Base-by-base conservation (phyloP, 1,140 invertebrate genomes). In the Drosophila azteca region DNA sequence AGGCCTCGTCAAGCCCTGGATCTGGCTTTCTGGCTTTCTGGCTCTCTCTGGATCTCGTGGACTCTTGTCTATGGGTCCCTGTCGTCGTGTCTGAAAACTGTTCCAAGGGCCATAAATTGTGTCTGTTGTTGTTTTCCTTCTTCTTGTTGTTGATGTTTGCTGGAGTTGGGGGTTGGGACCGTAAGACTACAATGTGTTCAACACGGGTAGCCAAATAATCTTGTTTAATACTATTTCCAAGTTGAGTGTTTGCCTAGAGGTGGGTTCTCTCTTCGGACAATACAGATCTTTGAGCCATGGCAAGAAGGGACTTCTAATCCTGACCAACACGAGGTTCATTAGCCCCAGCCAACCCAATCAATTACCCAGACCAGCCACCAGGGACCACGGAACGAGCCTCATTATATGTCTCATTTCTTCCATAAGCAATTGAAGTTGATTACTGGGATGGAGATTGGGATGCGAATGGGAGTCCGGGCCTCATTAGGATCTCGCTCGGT, bases 181-280 rank as follows among this genome's bases (percentile, higher is more conserved):
- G 58, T 62, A 45, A 57, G 67, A 60, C 64, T 67, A 79, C 80
- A 83, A 83, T 81, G 58, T 67, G 57, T 68, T 74, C 80, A 87
- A 87, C 66, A 87, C 82, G 78, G 83, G 82, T 87, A 87, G 82
- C 88, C 82, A 72, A 87, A 84, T 74, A 87, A 76, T 87, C 82
- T 79, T 74, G 79, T 82, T 88, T 87, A 82, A 87, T 87, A 76
- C 77, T 78, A 48, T 8, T 39, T 39, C 35, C 35, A 11, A 39
- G 11, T 39, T 11, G 11, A 26, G 46, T 41, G 39, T 57, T 54
- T 61, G 66, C 5, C 24, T 26, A 26, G 24, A 26, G 4, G 24
- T 26, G 24, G 24, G 24, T 67, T 60, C 55, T 67, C 51, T 17
- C 17, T 31, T 68, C 55, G 43, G 62, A 8, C n/a, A 46, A 31